Conservation (phyloP, 2,888 invertebrate genomes). For the Saturnia pavonia region DNA sequence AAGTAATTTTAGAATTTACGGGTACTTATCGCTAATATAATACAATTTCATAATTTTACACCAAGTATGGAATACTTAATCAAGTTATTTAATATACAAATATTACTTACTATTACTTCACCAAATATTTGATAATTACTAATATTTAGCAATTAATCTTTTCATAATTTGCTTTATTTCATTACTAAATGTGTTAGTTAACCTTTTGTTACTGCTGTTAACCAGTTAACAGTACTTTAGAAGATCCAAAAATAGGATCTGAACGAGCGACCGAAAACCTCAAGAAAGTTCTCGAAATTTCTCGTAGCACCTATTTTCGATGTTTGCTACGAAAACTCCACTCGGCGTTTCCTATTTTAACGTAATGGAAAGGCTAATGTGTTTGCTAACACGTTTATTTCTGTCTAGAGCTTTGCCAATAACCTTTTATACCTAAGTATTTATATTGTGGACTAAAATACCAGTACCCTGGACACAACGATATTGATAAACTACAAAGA, state of each 20-base stretch:
- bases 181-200: no score
- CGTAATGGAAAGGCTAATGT: conserved; percentile 16
- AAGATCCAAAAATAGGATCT: neutral
- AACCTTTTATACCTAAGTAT: neutral
- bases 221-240: neutral
- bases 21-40: no score
- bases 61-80: no score
- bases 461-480: neutral
- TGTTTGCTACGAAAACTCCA: conserved; percentile 11
- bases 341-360: conserved; percentile 13
- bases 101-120: no score
- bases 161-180: no score
- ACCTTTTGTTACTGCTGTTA: no score
- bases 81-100: no score
- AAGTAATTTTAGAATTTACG: no score
- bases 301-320: neutral
- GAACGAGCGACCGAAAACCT: neutral
- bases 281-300: neutral
- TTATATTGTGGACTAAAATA: neutral
- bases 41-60: no score
- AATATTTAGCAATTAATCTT: no score
- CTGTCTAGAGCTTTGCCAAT: conserved; percentile 16
- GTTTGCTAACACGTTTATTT: conserved; percentile 16
- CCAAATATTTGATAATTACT: no score
- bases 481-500: no score